A percentile compares a stretch with the other conserved stretches of the same genome.
Conservation (phyloP, 2,888 invertebrate genomes). For the Nemotelus pantherinus region DNA sequence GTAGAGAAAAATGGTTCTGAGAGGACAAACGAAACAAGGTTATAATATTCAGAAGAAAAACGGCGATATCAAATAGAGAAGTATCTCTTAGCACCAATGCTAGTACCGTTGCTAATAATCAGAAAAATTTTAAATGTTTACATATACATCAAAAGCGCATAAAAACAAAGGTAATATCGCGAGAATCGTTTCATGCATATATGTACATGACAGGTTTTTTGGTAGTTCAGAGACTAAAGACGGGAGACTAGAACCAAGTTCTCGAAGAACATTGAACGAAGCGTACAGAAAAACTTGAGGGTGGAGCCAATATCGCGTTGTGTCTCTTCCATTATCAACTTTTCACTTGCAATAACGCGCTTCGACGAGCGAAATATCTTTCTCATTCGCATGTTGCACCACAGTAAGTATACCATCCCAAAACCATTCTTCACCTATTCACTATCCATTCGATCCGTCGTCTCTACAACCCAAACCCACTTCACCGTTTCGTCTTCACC, state of each 20-base stretch:
- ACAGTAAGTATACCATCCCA: not conserved
- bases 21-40: no score
- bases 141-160: not conserved
- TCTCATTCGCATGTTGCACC: not conserved
- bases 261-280: no score
- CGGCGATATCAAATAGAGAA: no score
- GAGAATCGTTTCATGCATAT: no score
- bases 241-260: no score
- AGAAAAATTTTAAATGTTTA: conserved; percentile 10
- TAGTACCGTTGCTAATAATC: not conserved
- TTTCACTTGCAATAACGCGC: conserved; percentile 18
- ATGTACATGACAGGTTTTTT: no score
- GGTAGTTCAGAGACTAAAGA: no score
- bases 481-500: no score
- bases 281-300: not conserved
- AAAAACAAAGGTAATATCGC: no score
- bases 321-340: conserved; percentile 1
- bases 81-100: no score
- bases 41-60: no score
- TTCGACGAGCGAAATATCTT: not conserved
- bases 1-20: no score
- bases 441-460: conserved; percentile 7
- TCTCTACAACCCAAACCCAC: not conserved
- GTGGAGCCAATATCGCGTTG: conserved; percentile 19
- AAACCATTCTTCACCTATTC: conserved; percentile 12